Evolutionary conservation across 2,888 invertebrate genomes (phyloP), one percentile per base, ranked within the genome.

Genomic region (Meiosimyza platycephala): DNA sequence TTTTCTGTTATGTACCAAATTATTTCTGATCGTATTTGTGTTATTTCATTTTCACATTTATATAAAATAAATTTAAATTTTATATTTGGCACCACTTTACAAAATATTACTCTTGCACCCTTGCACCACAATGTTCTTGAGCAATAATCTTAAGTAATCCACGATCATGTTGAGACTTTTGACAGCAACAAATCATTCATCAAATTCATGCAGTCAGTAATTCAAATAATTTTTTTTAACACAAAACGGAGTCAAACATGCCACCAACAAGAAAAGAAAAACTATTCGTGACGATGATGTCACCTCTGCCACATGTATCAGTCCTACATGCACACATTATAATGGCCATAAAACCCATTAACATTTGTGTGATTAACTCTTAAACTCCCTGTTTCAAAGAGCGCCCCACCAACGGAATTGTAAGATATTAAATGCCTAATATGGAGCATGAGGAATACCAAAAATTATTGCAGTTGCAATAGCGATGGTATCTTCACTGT

Each of bases 311-410:
- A 60, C 40, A 60, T 69, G 18, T 69, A 9, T 54, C 54, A 33
- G 33, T 15, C 47, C 3, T 28, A 50, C 15, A 16, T 33, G 11
- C 28, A 51, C 22, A 33, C 22, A 80, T 80, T 81, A 79, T 81
- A 80, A 82, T 78, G 78, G 78, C 76, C 82, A 82, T 83, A 82
- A 84, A 83, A 84, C 79, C 81, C 84, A 85, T 82, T 83, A 84
- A 85, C 85, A 85, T 84, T 85, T 84, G 83, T 79, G 80, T 82
- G 84, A 85, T 85, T 85, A 84, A 85, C 85, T 83, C 82, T 79
- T 78, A 78, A 80, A 78, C 74, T 70, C 59, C 33, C 40, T 70
- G 51, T 18, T 64, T 55, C 52, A 28, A 55, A 18, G 47, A 54
- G 6, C 15, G 12, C 33, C 55, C 16, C 50, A 22, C 28, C 68